Percentiles rank a stretch among this genome's conserved stretches.
phyloP scores from a whole-genome alignment of 2,113 vertebrate species.

The Puma concolor region DNA sequence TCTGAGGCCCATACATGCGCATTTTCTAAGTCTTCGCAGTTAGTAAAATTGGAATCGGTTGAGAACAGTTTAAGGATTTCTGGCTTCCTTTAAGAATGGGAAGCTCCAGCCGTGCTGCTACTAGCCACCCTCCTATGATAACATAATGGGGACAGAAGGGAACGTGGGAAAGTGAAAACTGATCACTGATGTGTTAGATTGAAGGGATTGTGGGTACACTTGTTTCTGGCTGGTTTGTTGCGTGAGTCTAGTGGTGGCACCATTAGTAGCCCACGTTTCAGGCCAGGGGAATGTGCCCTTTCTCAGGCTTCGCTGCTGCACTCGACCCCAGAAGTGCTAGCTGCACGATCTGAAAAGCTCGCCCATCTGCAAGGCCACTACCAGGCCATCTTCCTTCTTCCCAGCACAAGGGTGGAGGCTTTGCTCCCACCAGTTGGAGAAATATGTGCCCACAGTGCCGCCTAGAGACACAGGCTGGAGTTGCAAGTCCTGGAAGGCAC shows the following conservation, averaged over 20 bases:
- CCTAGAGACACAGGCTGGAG: conserved; percentile 11
- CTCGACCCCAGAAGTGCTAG: neutral
- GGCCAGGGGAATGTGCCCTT: neutral
- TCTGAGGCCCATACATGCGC: neutral
- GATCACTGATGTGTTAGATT: neutral
- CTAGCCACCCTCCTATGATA: neutral
- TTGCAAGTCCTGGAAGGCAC: neutral
- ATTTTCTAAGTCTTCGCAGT: neutral
- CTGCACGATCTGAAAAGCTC: neutral
- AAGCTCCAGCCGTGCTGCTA: neutral
- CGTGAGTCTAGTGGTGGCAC: neutral
- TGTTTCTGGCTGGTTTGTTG: neutral
- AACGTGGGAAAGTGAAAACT: neutral
- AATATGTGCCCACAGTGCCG: neutral
- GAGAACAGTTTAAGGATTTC: neutral
- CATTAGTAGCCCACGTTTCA: neutral
- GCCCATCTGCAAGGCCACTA: neutral
- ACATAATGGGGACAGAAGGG: neutral
- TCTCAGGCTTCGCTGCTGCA: neutral
- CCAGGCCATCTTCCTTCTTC: neutral
- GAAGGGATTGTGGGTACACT: neutral
- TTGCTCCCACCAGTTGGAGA: neutral
- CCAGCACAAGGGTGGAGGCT: too few species aligned
- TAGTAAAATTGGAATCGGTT: neutral
- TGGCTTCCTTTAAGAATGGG: neutral